Percentiles rank a stretch among this genome's conserved stretches.
Conservation (phyloP, 2,797 vertebrate species). For the Stomatorhinus walkeri region DNA sequence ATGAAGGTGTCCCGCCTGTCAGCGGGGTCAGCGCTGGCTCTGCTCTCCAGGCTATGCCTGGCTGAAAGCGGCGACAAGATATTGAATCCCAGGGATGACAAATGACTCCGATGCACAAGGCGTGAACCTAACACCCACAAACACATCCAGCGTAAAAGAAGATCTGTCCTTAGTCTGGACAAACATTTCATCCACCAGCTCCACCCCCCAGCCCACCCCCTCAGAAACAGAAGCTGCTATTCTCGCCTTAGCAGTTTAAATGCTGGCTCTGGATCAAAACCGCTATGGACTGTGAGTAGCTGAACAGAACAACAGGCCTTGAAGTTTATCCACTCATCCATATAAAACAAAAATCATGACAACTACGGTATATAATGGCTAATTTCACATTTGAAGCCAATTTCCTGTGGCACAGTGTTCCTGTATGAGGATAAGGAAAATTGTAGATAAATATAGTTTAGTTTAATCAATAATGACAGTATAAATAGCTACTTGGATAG, state of each 20-base stretch:
- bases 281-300: not conserved
- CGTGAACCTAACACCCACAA: slow-evolving; percentile 89
- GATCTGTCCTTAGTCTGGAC: slow-evolving; percentile 54
- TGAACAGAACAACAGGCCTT: not conserved
- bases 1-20: slow-evolving; percentile 99
- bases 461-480: not conserved
- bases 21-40: slow-evolving; percentile 89
- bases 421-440: not conserved
- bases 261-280: not conserved
- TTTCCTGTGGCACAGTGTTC: not conserved
- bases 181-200: slow-evolving; percentile 39
- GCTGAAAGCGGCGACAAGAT: slow-evolving; percentile 77
- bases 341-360: slow-evolving; percentile 20
- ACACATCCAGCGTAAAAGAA: slow-evolving; percentile 49
- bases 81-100: slow-evolving; percentile 98
- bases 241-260: not conserved
- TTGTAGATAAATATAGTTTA: not conserved
- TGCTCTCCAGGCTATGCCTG: slow-evolving; percentile 74
- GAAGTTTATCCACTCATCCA: not conserved
- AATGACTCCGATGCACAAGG: slow-evolving; percentile 86
- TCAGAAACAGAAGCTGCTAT: not conserved
- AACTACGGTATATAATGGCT: slow-evolving; percentile 22
- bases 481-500: not conserved
- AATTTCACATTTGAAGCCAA: slow-evolving; percentile 19
- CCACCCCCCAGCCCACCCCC: slow-evolving; percentile 28